Evolutionary conservation across 2,797 vertebrate species (phyloP).

Genomic region (Peromyscus aztecus): DNA sequence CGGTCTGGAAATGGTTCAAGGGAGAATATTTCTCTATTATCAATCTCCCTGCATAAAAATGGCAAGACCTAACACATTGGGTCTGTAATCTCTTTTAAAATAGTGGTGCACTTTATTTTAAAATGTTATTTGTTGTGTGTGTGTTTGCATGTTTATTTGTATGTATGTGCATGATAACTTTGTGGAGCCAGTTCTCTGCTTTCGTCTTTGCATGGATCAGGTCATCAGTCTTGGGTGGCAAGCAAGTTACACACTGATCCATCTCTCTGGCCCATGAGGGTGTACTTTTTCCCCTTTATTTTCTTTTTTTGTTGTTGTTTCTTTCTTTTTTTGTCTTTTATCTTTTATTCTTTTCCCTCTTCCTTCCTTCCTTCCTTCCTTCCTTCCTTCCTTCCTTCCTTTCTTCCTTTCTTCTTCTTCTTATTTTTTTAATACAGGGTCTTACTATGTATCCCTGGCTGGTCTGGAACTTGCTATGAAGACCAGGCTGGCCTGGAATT

Average conservation of each 20-base stretch:
- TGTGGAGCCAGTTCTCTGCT: background rate
- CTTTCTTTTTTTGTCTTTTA: background rate
- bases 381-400: background rate
- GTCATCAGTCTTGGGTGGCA: too few relatives aligned
- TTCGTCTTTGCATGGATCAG: background rate
- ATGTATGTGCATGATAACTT: background rate
- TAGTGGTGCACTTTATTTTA: constrained; percentile 72
- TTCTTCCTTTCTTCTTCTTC: too few relatives aligned
- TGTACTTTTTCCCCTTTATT: constrained; percentile 53
- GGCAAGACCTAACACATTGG: background rate
- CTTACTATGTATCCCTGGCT: background rate
- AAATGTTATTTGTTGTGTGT: background rate
- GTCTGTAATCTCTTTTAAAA: constrained; percentile 62
- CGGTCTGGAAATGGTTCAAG: constrained; percentile 78
- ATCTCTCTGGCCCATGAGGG: constrained; percentile 51
- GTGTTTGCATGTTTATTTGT: background rate
- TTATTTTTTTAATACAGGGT: background rate
- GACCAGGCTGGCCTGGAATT: background rate
- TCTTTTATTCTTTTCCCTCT: background rate
- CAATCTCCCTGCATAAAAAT: constrained; percentile 58
- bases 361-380: too few relatives aligned
- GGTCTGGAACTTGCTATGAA: background rate
- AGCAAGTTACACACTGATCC: background rate
- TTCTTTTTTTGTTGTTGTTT: background rate
- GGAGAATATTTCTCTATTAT: constrained; percentile 52